These are phyloP conservation scores for Crotalus adamanteus DNA, from an alignment of 2,797 vertebrate species.

Conservation along the genomic window DNA sequence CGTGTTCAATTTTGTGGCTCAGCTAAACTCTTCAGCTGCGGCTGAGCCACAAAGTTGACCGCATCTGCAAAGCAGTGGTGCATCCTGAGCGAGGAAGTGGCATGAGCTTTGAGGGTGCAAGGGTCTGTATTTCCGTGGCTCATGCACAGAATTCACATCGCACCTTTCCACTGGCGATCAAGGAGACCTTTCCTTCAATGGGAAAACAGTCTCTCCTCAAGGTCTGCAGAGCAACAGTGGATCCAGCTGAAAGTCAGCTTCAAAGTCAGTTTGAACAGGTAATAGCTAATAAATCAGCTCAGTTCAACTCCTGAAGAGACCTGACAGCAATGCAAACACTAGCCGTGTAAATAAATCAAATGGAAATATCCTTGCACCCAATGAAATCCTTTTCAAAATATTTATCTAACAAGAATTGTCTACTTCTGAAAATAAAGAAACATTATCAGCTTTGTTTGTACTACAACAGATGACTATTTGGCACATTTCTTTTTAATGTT, in stretches of 20 bases:
- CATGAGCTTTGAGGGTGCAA: too few species aligned
- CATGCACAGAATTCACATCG: too few species aligned
- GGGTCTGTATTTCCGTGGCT: too few species aligned
- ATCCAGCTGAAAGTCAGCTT: neutral
- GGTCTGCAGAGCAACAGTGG: neutral
- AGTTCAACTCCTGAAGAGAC: neutral
- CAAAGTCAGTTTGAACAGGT: neutral
- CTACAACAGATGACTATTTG: neutral
- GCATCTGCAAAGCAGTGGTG: too few species aligned
- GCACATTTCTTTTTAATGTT: neutral
- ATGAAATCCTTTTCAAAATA: neutral
- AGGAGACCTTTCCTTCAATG: neutral
- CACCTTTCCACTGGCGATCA: too few species aligned
- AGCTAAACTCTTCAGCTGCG: too few species aligned
- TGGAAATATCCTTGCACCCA: neutral
- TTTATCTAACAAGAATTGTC: neutral
- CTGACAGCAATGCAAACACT: neutral
- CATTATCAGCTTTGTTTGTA: neutral
- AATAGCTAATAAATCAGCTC: neutral
- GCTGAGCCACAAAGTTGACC: too few species aligned
- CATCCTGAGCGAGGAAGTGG: too few species aligned
- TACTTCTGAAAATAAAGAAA: neutral
- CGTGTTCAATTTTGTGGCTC: too few species aligned
- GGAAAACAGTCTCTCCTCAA: neutral
- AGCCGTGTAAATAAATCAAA: neutral